Evolutionary conservation across 2,797 vertebrate species (phyloP), one percentile per base, ranked within the genome.

Genomic region (Valencia hispanica): DNA sequence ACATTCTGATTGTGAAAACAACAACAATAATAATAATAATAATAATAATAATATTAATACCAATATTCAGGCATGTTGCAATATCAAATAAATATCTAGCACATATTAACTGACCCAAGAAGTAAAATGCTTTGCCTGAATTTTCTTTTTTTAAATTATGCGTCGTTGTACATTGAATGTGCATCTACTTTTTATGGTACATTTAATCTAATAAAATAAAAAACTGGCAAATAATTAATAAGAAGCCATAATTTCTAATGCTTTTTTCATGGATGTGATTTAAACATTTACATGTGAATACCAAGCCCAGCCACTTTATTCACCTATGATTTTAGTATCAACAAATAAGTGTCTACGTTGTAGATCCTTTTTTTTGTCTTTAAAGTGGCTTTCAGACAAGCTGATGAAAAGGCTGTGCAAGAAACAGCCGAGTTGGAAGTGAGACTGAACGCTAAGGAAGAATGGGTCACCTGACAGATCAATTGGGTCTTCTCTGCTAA

Each of bases 401-500:
- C 65, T 20, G 9, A 65, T 36, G 32, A 1, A 15, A 51, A 72
- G 20, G 53, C 68, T 41, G 39, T 5, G 66, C 34, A 71, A 48
- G 8, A 81, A 73, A 73, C 63, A 75, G 61, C n/a, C 45, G 81
- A 70, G 73, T 85, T 81, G 74, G 84, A 78, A 69, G 79, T 75
- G 45, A 45, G 73, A 43, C 66, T 63, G 72, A 59, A 83, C 39
- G 41, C 76, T 65, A 48, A 71, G 74, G 84, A 75, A 73, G 79
- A 86, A 71, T 51, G 68, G 66, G 79, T 89, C 86, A 88, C 78
- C 76, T 87, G 84, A 87, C 12, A 39, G 86, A 88, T 91, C 86
- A 86, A 25, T 0, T 7, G 74, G 77, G 72, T 84, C 53, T 61
- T 71, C n/a, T 70, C 72, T 36, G 55, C 55, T 81, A 57, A n/a